Evolutionary conservation across 2,888 invertebrate genomes (phyloP).

Genomic region (Chaitophorus viminalis): DNA sequence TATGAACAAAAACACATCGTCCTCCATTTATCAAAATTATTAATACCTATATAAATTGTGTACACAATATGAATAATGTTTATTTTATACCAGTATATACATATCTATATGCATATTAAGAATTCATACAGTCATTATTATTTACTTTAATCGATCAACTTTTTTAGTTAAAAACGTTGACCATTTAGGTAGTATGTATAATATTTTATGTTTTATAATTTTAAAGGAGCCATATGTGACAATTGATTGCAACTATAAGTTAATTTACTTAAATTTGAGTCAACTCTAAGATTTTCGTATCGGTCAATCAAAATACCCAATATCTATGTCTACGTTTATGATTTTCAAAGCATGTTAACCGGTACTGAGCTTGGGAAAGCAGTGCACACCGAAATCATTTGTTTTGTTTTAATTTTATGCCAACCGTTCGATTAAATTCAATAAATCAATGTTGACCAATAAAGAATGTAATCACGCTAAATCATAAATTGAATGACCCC

Average conservation of each 20-base stretch:
- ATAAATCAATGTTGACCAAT: conserved; percentile 50
- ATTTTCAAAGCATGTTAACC: background rate
- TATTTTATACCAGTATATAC: no score
- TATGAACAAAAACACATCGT: no score
- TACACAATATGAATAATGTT: no score
- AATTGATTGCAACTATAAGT: background rate
- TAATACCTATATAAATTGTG: no score
- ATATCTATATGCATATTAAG: no score
- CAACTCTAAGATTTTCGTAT: background rate
- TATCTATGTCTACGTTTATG: background rate
- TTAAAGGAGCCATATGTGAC: background rate
- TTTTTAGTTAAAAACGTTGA: no score
- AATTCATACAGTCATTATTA: no score
- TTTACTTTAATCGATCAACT: no score
- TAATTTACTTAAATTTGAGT: conserved; percentile 4
- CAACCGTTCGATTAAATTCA: background rate
- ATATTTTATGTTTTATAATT: background rate
- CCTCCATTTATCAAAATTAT: no score
- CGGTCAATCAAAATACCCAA: background rate
- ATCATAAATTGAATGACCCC: conserved; percentile 19
- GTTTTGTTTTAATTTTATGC: conserved; percentile 37
- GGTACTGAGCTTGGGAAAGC: background rate
- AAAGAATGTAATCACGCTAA: conserved; percentile 9
- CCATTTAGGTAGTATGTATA: no score
- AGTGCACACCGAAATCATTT: conserved; percentile 20